Percentiles rank a stretch among this genome's conserved stretches.
Evolutionary conservation across 2,888 invertebrate species (phyloP).

Genomic region (Pollenia labialis): DNA sequence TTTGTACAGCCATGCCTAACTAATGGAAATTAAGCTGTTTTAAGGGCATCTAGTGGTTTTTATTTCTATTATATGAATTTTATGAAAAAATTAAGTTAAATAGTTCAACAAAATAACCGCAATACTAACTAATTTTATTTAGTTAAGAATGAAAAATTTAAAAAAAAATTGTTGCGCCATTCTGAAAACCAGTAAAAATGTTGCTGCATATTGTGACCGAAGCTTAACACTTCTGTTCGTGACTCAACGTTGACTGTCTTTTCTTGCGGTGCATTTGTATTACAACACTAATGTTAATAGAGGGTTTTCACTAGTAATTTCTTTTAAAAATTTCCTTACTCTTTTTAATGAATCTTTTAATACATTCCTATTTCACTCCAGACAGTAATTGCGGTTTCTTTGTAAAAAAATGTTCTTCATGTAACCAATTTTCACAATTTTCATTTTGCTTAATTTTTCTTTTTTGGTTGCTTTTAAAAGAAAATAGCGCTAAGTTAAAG

Average conservation of each 20-base stretch:
- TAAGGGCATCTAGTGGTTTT: too few relatives aligned
- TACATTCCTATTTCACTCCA: conserved; percentile 53
- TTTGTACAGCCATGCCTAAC: too few relatives aligned
- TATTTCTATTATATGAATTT: too few relatives aligned
- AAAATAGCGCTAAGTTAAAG: conserved; percentile 41
- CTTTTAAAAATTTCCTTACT: conserved; percentile 28
- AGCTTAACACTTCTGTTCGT: too few relatives aligned
- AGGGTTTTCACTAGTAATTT: not conserved
- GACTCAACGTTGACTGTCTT: not conserved
- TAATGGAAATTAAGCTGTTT: too few relatives aligned
- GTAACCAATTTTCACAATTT: conserved; percentile 54
- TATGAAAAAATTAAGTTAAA: too few relatives aligned
- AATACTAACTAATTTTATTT: too few relatives aligned
- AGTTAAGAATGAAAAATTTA: too few relatives aligned
- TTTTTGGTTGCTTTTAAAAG: not conserved
- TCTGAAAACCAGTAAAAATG: too few relatives aligned
- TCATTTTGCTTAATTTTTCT: not conserved
- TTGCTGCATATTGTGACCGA: too few relatives aligned
- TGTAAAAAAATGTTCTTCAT: conserved; percentile 51
- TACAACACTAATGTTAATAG: not conserved
- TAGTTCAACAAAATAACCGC: too few relatives aligned
- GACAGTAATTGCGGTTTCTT: conserved; percentile 67
- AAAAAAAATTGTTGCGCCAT: too few relatives aligned
- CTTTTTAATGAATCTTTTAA: conserved; percentile 64
- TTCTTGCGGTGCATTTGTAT: not conserved